phyloP scores from a whole-genome alignment of 2,888 invertebrate species.

The Trachelus troglodyta region DNA sequence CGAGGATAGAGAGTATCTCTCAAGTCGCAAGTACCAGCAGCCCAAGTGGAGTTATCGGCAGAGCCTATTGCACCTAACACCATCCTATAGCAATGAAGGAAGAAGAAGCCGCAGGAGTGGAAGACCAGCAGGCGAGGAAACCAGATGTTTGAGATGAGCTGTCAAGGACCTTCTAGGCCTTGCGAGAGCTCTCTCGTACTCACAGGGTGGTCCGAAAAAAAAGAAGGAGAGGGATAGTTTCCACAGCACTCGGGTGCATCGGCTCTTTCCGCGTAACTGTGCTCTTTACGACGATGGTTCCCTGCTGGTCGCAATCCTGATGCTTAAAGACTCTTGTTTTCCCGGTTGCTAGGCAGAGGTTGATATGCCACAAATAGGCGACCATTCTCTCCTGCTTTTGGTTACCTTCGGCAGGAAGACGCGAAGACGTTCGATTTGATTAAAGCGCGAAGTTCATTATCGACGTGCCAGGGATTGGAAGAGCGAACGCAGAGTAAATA shows the following conservation, averaged over 20 bases:
- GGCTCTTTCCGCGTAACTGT: not conserved
- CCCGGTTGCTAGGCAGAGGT: not conserved
- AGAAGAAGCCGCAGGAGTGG: not conserved
- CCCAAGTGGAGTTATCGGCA: not conserved
- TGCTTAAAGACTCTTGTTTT: not conserved
- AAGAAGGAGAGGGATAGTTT: not conserved
- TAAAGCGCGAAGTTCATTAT: not conserved
- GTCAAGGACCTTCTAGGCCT: slow-evolving; percentile 51
- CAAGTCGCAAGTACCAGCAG: not conserved
- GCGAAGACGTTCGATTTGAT: not conserved
- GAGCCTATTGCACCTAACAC: not conserved
- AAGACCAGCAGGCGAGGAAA: slow-evolving; percentile 25
- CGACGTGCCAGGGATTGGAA: not conserved
- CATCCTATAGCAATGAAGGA: not conserved
- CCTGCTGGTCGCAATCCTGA: not conserved
- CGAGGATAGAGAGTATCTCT: not conserved
- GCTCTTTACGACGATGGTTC: not conserved
- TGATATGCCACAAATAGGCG: not conserved
- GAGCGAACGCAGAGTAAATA: not conserved
- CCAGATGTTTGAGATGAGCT: slow-evolving; percentile 54
- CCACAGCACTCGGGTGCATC: not conserved
- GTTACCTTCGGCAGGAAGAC: not conserved
- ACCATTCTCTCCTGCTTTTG: not conserved
- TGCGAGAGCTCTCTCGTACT: slow-evolving; percentile 30
- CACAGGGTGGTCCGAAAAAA: slow-evolving; percentile 19